Evolutionary conservation across 2,797 vertebrate genomes (phyloP).

Genomic region (Aldrovandia affinis): DNA sequence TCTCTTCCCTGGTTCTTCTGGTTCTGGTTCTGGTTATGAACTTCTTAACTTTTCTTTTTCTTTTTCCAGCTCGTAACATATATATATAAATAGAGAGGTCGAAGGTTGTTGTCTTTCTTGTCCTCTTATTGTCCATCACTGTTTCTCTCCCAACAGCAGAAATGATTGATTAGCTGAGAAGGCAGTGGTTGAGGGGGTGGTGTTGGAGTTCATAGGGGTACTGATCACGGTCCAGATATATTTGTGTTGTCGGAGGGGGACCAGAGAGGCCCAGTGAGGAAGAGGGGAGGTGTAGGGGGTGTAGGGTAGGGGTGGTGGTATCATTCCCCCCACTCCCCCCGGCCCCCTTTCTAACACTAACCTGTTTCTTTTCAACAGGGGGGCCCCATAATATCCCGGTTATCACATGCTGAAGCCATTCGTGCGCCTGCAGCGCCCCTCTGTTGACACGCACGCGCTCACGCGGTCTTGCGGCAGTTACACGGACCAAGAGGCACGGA

Average conservation of each 20-base stretch:
- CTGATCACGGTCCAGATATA: slow-evolving; percentile 49
- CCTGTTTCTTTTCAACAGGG: slow-evolving; percentile 58
- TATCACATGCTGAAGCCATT: slow-evolving; percentile 48
- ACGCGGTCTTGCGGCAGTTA: not conserved
- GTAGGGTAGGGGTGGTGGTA: not conserved
- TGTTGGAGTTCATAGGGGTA: slow-evolving; percentile 38
- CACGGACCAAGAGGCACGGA: not conserved
- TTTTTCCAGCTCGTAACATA: slow-evolving; percentile 59
- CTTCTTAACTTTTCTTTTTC: slow-evolving; percentile 61
- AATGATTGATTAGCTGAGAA: slow-evolving; percentile 65
- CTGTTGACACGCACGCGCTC: slow-evolving; percentile 22
- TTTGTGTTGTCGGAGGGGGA: slow-evolving; percentile 52
- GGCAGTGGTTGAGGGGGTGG: slow-evolving; percentile 48
- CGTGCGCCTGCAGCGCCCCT: slow-evolving; percentile 40
- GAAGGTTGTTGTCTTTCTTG: slow-evolving; percentile 58
- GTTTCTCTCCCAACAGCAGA: slow-evolving; percentile 57
- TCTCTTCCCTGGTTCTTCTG: no score
- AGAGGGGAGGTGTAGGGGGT: not conserved
- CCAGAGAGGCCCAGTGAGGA: slow-evolving; percentile 43
- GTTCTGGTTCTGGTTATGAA: no score
- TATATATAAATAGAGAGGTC: slow-evolving; percentile 51
- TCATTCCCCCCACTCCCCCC: not conserved
- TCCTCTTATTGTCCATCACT: slow-evolving; percentile 60
- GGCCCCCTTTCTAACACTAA: slow-evolving; percentile 30
- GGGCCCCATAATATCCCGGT: slow-evolving; percentile 23